phyloP scores from a whole-genome alignment of 1,140 invertebrate species.

The Drosophila burlai region DNA sequence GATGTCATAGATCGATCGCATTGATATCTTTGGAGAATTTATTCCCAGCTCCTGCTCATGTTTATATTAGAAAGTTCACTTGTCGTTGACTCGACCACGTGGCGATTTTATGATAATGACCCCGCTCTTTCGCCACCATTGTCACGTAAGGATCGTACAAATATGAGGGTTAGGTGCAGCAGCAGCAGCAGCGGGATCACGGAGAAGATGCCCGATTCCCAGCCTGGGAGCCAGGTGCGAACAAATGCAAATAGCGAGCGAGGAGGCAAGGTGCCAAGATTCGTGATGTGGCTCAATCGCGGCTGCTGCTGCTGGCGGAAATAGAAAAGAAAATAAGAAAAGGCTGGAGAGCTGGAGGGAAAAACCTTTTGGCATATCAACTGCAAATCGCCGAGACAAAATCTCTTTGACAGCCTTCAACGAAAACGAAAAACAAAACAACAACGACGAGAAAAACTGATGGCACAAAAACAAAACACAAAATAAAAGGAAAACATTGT shows the following conservation, averaged over 20 bases:
- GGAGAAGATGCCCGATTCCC: constrained; percentile 18
- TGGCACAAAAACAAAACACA: constrained; percentile 56
- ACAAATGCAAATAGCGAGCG: constrained; percentile 49
- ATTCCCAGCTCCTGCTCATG: constrained; percentile 5
- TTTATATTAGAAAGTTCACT: constrained; percentile 31
- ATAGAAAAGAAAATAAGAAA: constrained; percentile 35
- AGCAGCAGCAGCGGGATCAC: constrained; percentile 11
- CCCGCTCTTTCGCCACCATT: constrained; percentile 28
- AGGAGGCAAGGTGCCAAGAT: constrained; percentile 56
- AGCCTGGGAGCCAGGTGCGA: constrained; percentile 46
- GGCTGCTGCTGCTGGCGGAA: constrained; percentile 36
- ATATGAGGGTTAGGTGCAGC: constrained; percentile 53
- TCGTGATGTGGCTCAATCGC: constrained; percentile 60
- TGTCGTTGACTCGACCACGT: constrained; percentile 29
- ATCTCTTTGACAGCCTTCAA: constrained; percentile 63
- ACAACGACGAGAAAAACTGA: constrained; percentile 56
- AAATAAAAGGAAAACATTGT: constrained; percentile 55
- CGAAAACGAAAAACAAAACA: constrained; percentile 47
- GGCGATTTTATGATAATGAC: constrained; percentile 57
- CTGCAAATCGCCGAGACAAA: constrained; percentile 57
- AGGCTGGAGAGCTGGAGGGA: constrained; percentile 6
- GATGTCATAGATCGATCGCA: background rate
- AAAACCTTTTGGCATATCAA: constrained; percentile 65
- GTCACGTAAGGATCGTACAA: constrained; percentile 58
- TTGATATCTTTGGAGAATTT: background rate